These are phyloP conservation scores for Chiloscyllium punctatum DNA, from an alignment of 2,797 vertebrate species.

Conservation along the genomic window DNA sequence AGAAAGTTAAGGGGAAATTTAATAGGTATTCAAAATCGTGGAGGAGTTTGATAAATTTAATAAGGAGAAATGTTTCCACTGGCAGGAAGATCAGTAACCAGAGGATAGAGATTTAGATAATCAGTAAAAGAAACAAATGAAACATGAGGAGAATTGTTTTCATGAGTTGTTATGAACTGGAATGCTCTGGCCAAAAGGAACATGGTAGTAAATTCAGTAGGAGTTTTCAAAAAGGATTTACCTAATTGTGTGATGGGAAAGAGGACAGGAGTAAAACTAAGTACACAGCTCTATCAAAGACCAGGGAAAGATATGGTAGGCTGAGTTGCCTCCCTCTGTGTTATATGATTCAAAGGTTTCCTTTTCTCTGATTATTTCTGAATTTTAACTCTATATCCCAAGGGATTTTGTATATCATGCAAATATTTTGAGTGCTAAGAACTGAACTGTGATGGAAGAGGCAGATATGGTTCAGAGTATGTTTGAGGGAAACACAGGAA, in stretches of 20 bases:
- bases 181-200: not conserved
- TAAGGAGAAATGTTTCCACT: not conserved
- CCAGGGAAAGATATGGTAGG: not conserved
- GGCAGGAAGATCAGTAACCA: not conserved
- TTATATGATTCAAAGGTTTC: not conserved
- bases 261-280: not conserved
- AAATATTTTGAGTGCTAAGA: not conserved
- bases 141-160: not conserved
- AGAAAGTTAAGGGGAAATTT: not conserved
- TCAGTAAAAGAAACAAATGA: not conserved
- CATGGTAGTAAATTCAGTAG: not conserved
- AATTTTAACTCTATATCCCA: not conserved
- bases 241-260: too few species aligned
- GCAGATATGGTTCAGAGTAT: not conserved
- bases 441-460: not conserved
- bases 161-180: not conserved
- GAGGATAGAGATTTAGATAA: not conserved
- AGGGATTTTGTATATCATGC: not conserved
- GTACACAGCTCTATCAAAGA: not conserved
- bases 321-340: not conserved
- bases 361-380: not conserved
- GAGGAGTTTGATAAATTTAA: not conserved
- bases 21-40: not conserved
- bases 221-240: not conserved
- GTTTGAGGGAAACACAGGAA: not conserved